Percentiles rank a stretch among this genome's conserved stretches.
Conservation (phyloP, 2,888 invertebrate genomes). For the Onchidella celtica region DNA sequence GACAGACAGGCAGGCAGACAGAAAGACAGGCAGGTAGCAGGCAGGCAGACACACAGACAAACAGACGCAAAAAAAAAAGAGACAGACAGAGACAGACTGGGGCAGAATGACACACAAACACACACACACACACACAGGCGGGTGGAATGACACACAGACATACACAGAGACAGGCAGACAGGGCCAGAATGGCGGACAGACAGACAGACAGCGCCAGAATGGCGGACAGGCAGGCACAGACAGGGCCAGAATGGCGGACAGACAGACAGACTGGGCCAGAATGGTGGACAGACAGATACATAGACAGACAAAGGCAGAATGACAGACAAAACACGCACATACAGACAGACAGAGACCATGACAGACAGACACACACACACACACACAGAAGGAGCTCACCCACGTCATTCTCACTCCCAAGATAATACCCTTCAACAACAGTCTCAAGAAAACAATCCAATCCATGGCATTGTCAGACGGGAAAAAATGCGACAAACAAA, state of each 20-base stretch:
- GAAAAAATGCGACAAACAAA: no score
- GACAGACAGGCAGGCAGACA: conserved; percentile 21
- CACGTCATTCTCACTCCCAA: no score
- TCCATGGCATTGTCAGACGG: no score
- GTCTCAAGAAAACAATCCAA: no score
- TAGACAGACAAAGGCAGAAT: neutral
- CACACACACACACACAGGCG: neutral
- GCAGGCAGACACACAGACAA: neutral
- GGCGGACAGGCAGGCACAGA: neutral
- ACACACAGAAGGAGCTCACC: no score
- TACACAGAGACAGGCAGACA: conserved; percentile 9
- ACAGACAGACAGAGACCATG: neutral
- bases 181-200: conserved; percentile 3
- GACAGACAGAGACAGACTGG: conserved; percentile 15
- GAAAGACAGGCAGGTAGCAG: neutral
- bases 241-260: no score
- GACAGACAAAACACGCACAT: neutral
- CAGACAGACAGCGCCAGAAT: conserved; percentile 25
- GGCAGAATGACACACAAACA: neutral
- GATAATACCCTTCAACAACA: no score
- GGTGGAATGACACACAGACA: neutral
- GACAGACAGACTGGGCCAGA: no score
- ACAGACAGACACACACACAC: neutral
- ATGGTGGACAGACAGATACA: neutral
- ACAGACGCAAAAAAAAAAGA: neutral